Base-by-base conservation (phyloP, 1,140 invertebrate species). In the Caenorhabditis elegans region DNA sequence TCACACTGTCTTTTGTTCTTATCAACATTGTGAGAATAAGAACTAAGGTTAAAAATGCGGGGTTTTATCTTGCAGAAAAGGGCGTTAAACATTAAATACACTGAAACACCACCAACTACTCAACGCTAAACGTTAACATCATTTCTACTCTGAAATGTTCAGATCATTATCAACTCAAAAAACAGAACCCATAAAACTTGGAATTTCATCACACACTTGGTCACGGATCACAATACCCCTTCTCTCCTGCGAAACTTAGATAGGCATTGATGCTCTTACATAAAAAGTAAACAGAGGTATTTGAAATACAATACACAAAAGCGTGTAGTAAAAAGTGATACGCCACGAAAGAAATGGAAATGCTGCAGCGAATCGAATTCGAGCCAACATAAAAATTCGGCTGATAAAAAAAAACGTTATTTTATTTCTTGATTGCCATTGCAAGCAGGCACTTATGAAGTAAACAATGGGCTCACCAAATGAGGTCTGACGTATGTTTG, bases 381-480 rank as follows among this genome's bases (percentile, higher is more conserved):
- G 60, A 39, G 60, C 60, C 22, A 34, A 39, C 60, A 70, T 70
- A 39, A 70, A 70, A 70, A 43, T 43, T 70, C 43, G 60, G 31
- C 60, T 70, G 60, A 70, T 70, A 70, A 70, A 70, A n/a, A n/a
- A 70, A 70, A 70, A 39, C 60, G 60, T 26, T 60, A 34, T 60
- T 60, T 60, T 70, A 70, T 70, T 70, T 70, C 60, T 39, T 70
- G 60, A 70, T 70, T 70, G 60, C 34, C 60, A 70, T 39, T 70
- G 60, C 34, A 39, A 24, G 24, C 13, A 60, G 13, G 53, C 17
- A 60, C 34, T 60, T 60, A 11, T 3, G 3, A 60, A 34, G 26
- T 34, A 70, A 70, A 36, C 15, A 39, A 22, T 19, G 34, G 34
- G 11, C 60, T 70, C 34, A 70, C 60, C 60, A 70, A 70, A 70